These are phyloP conservation scores for Amphiprion ocellaris DNA, from an alignment of 2,113 vertebrate species.

Conservation along the genomic window DNA sequence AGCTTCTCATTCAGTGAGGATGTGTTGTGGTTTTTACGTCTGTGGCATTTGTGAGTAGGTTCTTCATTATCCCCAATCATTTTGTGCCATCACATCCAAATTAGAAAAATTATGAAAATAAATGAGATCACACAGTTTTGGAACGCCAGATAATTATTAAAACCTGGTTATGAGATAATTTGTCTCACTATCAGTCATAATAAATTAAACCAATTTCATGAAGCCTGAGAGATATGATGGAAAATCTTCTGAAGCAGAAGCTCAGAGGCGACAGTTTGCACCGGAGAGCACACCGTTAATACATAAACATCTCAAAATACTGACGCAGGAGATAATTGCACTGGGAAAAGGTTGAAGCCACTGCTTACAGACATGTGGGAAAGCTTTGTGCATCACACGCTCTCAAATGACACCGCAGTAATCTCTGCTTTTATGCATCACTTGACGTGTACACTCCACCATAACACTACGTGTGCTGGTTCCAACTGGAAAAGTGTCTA, in stretches of 20 bases:
- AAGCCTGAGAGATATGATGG: not conserved
- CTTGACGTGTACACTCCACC: not conserved
- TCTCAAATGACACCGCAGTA: not conserved
- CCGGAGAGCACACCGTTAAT: not conserved
- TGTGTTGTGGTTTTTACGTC: not conserved
- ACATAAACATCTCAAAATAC: constrained; percentile 26
- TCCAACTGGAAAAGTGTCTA: too few species aligned
- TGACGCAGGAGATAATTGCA: not conserved
- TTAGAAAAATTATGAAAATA: not conserved
- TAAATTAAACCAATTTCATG: constrained; percentile 23
- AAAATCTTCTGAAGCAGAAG: not conserved
- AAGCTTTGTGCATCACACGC: not conserved
- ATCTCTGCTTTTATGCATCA: not conserved
- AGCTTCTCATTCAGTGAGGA: not conserved
- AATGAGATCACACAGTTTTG: not conserved
- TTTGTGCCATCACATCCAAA: not conserved
- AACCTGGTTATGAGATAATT: not conserved
- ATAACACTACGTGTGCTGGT: not conserved
- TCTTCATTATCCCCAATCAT: not conserved
- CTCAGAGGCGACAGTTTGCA: not conserved
- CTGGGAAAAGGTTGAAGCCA: constrained; percentile 25
- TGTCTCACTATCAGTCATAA: constrained; percentile 8
- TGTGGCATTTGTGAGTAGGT: constrained; percentile 11
- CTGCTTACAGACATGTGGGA: not conserved
- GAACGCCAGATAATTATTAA: not conserved